These are phyloP conservation scores for Esperia sulphurella DNA, from an alignment of 2,888 invertebrate genomes.

Conservation along the genomic window DNA sequence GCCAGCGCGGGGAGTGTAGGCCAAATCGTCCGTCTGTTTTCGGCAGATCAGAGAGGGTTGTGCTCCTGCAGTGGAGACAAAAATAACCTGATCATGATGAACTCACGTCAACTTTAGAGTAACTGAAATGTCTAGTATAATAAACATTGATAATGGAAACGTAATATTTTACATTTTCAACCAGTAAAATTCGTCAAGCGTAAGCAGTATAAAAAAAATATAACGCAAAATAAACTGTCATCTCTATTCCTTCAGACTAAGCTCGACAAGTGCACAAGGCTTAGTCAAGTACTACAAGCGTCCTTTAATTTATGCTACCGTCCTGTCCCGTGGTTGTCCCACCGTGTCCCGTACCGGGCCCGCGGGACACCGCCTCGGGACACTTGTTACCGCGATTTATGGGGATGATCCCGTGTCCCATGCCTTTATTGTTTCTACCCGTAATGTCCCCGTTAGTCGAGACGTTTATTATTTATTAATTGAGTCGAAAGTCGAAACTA, in stretches of 20 bases:
- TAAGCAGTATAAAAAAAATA: too few species aligned
- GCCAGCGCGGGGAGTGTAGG: too few species aligned
- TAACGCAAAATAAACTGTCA: neutral
- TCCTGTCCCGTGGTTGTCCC: conserved; percentile 17
- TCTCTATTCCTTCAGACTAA: conserved; percentile 3
- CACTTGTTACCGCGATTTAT: conserved; percentile 54
- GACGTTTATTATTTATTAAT: conserved; percentile 62
- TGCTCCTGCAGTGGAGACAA: too few species aligned
- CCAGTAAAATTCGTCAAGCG: too few species aligned
- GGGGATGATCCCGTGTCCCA: conserved; percentile 26
- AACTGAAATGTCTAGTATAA: too few species aligned
- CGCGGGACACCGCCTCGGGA: conserved; percentile 32
- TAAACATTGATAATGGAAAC: too few species aligned
- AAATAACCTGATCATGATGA: too few species aligned
- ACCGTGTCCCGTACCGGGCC: conserved; percentile 15
- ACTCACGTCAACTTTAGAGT: too few species aligned
- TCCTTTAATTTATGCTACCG: conserved; percentile 47
- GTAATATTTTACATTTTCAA: too few species aligned
- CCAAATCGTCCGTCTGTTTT: too few species aligned
- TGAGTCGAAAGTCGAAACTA: conserved; percentile 33
- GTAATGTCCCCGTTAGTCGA: conserved; percentile 17
- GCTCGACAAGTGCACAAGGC: conserved; percentile 5
- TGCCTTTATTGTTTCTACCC: conserved; percentile 30
- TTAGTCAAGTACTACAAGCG: conserved; percentile 13
- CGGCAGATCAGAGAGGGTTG: too few species aligned